Conservation (phyloP, 2,113 vertebrate genomes). For the Pangasianodon gigas region DNA sequence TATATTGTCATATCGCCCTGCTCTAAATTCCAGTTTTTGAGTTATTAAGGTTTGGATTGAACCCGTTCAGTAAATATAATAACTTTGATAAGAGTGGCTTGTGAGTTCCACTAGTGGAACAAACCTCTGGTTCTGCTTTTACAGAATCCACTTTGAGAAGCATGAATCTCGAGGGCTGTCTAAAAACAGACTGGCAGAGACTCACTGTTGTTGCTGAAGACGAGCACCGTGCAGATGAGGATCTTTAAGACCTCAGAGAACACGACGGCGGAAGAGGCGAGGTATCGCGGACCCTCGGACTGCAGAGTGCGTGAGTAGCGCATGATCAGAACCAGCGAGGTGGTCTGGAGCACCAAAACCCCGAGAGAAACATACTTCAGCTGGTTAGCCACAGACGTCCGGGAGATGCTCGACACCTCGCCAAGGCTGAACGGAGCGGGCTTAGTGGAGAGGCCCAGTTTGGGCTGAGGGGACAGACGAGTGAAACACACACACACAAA, state of each 20-base stretch:
- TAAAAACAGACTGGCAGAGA: constrained; percentile 17
- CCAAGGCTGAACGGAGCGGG: neutral
- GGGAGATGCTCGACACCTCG: constrained; percentile 6
- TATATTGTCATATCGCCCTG: neutral
- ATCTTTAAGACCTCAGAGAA: constrained; percentile 93
- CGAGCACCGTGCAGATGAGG: constrained; percentile 82
- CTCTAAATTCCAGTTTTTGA: neutral
- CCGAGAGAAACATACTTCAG: constrained; percentile 94
- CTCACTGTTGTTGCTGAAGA: constrained; percentile 93
- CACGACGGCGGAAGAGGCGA: constrained; percentile 96
- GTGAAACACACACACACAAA: neutral
- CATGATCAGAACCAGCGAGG: constrained; percentile 94
- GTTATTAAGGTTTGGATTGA: neutral
- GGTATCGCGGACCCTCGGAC: constrained; percentile 92
- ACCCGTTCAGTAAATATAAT: neutral
- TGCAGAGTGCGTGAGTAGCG: constrained; percentile 93
- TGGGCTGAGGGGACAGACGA: neutral
- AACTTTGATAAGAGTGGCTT: neutral
- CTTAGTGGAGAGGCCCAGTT: neutral
- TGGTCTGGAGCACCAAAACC: constrained; percentile 96
- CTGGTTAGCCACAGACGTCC: constrained; percentile 69
- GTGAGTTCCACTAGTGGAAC: neutral
- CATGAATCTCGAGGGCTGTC: neutral
- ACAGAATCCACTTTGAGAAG: neutral
- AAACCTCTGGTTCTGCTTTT: neutral